Base-by-base conservation (phyloP, 2,113 vertebrate species). In the Plecturocebus donacophilus region DNA sequence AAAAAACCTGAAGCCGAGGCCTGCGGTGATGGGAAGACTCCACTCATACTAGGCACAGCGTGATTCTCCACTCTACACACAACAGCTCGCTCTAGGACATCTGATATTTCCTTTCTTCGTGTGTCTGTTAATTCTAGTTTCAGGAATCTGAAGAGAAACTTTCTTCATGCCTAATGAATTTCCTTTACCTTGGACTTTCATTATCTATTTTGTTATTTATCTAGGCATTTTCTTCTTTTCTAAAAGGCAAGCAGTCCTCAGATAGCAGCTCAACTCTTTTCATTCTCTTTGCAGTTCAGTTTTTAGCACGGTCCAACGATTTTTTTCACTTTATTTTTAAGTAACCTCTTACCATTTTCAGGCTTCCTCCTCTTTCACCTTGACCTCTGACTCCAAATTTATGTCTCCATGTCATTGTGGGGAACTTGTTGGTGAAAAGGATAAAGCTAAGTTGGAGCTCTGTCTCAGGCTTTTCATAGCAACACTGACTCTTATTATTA, bases 401-500 rank as follows among this genome's bases (percentile, higher is more conserved):
- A 70, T 95, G 96, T 95, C 94, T 98, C 54, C 64, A 35, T 94
- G 77, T 93, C 95, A 96, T 94, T 86, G 91, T 92, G 90, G 94
- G 76, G 88, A 96, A 81, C 77, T 96, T 98, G 90, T 79, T 68
- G 45, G 88, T 95, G 95, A 97, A 76, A 77, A 88, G 92, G 89
- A 68, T 75, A 94, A 86, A 76, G 58, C 92, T 97, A 80, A 91
- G 94, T 96, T 96, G 96, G 84, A 91, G 96, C 92, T 97, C 93
- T 89, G 7, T 89, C 97, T 97, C 9, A 25, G 96, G 96, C 95
- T 76, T 97, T 97, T 96, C 92, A n/a, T 47, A 56, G 70, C 30
- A 97, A 96, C 97, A 98, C 97, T 98, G 98, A 98, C 94, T 98
- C 97, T 96, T 97, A 94, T 98, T 98, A 98, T 98, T 98, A 98